Conservation (phyloP, 1,140 invertebrate genomes). For the Acromyrmex heyeri region DNA sequence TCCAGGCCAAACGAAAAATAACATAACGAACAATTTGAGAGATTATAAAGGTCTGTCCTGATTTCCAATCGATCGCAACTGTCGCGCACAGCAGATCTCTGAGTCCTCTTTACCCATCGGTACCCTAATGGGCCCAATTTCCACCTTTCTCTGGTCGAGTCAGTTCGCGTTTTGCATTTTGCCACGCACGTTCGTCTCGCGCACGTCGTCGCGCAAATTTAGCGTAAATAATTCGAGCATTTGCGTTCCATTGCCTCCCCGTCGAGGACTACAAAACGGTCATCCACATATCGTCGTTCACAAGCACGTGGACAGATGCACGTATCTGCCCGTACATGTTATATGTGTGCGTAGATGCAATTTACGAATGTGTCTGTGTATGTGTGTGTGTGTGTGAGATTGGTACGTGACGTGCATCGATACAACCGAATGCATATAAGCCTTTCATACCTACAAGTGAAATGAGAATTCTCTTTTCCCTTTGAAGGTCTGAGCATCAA, state of each 20-base stretch:
- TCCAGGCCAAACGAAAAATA: constrained; percentile 68
- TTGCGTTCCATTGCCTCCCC: constrained; percentile 18
- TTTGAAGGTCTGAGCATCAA: constrained; percentile 1
- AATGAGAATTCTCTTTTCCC: constrained; percentile 6
- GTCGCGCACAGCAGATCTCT: constrained; percentile 48
- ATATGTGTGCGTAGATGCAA: neutral
- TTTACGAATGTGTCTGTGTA: neutral
- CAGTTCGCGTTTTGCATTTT: constrained; percentile 64
- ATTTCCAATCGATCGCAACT: constrained; percentile 77
- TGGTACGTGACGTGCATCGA: constrained; percentile 27
- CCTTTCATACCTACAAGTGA: constrained; percentile 5
- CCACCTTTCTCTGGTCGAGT: neutral
- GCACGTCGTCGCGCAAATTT: constrained; percentile 74
- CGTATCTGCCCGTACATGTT: neutral
- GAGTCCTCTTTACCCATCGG: neutral
- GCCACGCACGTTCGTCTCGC: constrained; percentile 47
- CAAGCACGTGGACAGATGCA: constrained; percentile 8
- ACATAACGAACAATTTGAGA: constrained; percentile 75
- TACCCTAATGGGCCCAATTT: neutral
- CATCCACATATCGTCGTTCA: constrained; percentile 4
- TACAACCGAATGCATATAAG: constrained; percentile 17
- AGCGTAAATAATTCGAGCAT: constrained; percentile 76
- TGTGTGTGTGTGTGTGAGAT: neutral
- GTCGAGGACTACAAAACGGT: neutral
- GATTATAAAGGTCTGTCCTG: constrained; percentile 76